Percentiles rank a stretch among this genome's conserved stretches.
phyloP scores from a whole-genome alignment of 2,888 invertebrate genomes.

The Amorpha juglandis region DNA sequence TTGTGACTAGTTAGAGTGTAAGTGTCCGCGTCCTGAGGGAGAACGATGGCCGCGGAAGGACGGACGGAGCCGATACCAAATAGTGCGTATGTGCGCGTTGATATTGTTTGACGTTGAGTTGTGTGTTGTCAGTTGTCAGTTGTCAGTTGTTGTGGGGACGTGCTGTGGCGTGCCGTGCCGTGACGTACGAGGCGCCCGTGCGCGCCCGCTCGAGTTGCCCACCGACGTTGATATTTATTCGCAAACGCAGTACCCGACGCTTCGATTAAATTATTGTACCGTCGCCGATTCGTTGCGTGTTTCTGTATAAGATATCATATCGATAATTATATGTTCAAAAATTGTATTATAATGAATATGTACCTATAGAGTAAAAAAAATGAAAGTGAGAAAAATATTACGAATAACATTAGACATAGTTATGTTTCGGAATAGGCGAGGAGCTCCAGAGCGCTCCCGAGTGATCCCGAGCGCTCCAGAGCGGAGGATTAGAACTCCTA shows the following conservation, averaged over 20 bases:
- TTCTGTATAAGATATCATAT: constrained; percentile 83
- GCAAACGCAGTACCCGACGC: constrained; percentile 77
- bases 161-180: constrained; percentile 52
- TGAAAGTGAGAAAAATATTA: constrained; percentile 83
- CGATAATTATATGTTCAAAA: constrained; percentile 84
- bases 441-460: constrained; percentile 74
- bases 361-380: constrained; percentile 82
- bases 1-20: constrained; percentile 77
- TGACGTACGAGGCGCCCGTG: constrained; percentile 31
- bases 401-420: constrained; percentile 81
- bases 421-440: constrained; percentile 78
- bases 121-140: constrained; percentile 61
- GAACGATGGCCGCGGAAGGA: constrained; percentile 9
- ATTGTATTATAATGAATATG: constrained; percentile 81
- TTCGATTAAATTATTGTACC: constrained; percentile 77
- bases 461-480: constrained; percentile 71
- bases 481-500: constrained; percentile 70
- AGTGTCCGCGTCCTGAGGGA: constrained; percentile 48
- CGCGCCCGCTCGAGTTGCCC: constrained; percentile 52
- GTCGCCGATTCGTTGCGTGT: constrained; percentile 80
- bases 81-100: constrained; percentile 72
- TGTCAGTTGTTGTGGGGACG: constrained; percentile 47
- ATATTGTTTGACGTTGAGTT: constrained; percentile 77
- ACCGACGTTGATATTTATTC: constrained; percentile 78
- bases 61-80: constrained; percentile 69